A percentile compares a stretch with the other conserved stretches of the same genome.
These are phyloP conservation scores for Amblyopsis hoosieri DNA, from an alignment of 2,797 vertebrate genomes.

Conservation along the genomic window DNA sequence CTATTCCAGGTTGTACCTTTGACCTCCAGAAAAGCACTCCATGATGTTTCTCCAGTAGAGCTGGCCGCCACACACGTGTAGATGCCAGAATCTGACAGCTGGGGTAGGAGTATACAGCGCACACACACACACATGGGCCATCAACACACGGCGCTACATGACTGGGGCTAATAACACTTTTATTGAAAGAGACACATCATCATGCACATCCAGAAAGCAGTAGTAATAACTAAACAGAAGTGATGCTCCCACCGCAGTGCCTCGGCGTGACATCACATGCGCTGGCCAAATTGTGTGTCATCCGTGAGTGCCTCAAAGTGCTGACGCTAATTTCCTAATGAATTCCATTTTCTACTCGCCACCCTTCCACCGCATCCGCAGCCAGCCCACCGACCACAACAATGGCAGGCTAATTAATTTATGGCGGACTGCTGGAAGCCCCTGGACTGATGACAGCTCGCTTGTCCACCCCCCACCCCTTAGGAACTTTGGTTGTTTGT, in stretches of 20 bases:
- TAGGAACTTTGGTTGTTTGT: conserved; percentile 76
- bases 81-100: conserved; percentile 95
- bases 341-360: conserved; percentile 84
- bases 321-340: conserved; percentile 90
- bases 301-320: conserved; percentile 78
- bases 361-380: conserved; percentile 64
- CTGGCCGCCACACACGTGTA: conserved; percentile 98
- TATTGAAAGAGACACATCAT: conserved; percentile 24
- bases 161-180: conserved; percentile 22
- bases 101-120: conserved; percentile 12
- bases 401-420: conserved; percentile 87
- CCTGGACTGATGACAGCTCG: conserved; percentile 81
- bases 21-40: conserved; percentile 96
- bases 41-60: conserved; percentile 96
- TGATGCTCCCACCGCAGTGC: conserved; percentile 26
- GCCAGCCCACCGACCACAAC: conserved; percentile 71
- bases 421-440: conserved; percentile 69
- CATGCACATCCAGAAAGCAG: conserved; percentile 19
- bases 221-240: conserved; percentile 15
- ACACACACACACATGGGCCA: conserved; percentile 1
- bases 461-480: conserved; percentile 60
- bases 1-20: conserved; percentile 78
- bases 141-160: conserved; percentile 13
- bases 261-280: conserved; percentile 32
- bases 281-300: conserved; percentile 75